Evolutionary conservation across 2,888 invertebrate genomes (phyloP), one percentile per base, ranked within the genome.

Genomic region (Syrphus vitripennis): DNA sequence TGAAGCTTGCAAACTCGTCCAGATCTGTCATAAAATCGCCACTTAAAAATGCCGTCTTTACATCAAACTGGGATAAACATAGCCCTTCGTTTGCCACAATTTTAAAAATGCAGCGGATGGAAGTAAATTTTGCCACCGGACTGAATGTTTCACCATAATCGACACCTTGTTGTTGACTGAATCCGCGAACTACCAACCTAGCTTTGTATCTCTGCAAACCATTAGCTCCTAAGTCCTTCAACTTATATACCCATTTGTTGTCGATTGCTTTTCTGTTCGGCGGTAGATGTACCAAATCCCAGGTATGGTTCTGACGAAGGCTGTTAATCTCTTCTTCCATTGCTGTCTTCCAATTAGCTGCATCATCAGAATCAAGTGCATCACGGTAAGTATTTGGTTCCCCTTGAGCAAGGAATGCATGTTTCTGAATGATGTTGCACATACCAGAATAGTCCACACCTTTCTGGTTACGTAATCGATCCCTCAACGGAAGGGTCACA

Each of bases 61-160:
- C 37, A 37, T 37, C 37, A 14, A 37, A 37, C 14, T 37, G 37
- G 5, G 14, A 5, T 37, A 37, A n/a, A 37, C 14, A 14, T 31
- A 31, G 9, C 9, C 31, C 31, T 31, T 31, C 31, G 31, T 31
- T 31, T 31, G 31, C 31, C 31, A 31, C 31, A 31, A 31, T 31
- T 31, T 5, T 9, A 9, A 31, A 31, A 31, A 31, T 31, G 9
- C 31, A 31, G 31, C 31, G 31, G 29, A n/a, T n/a, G n/a, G n/a
- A n/a, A n/a, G n/a, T n/a, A n/a, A n/a, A n/a, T n/a, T n/a, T n/a
- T n/a, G n/a, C 16, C 7, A 71, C 55, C 4, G 71, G 71, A 26
- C 71, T 79, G 45, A 72, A 79, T 29, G 9, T 34, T 34, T 34
- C 34, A 34, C 9, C 3, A 34, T 34, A 34, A 34, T 48, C 48